Conservation (phyloP, 2,888 invertebrate species). For the Clivina fossor region DNA sequence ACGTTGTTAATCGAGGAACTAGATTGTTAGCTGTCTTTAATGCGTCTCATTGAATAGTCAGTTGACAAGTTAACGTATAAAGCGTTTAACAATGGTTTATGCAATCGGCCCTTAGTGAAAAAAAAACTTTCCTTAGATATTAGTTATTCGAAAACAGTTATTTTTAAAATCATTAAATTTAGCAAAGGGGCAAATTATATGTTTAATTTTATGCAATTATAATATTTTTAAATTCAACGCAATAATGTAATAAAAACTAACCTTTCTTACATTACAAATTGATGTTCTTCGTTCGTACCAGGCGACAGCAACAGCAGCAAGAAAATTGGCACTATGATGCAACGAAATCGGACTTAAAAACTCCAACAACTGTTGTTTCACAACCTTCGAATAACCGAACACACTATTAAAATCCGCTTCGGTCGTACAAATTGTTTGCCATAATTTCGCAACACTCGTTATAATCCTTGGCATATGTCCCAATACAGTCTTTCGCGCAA, state of each 20-base stretch:
- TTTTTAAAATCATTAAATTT: no score
- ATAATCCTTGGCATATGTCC: conserved; percentile 80
- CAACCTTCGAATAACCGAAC: conserved; percentile 65
- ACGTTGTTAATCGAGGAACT: no score
- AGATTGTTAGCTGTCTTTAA: no score
- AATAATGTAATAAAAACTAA: conserved; percentile 41
- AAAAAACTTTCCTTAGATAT: no score
- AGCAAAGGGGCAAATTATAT: no score
- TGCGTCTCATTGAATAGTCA: no score
- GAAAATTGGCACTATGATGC: conserved; percentile 77
- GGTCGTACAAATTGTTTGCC: conserved; percentile 66
- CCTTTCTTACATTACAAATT: conserved; percentile 54
- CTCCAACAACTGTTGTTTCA: conserved; percentile 77
- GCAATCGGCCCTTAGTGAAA: no score
- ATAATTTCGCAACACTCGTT: conserved; percentile 74
- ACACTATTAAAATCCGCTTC: conserved; percentile 57
- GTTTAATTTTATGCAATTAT: no score
- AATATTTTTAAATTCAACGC: no score
- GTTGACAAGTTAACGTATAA: no score
- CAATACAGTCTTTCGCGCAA: conserved; percentile 72
- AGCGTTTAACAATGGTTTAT: no score
- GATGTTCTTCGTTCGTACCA: conserved; percentile 74
- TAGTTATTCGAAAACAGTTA: no score
- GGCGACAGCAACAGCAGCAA: conserved; percentile 81
- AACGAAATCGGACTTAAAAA: conserved; percentile 82